A percentile compares a stretch with the other conserved stretches of the same genome.
These are phyloP conservation scores for Gortyna flavago DNA, from an alignment of 2,888 invertebrate genomes.

Conservation along the genomic window DNA sequence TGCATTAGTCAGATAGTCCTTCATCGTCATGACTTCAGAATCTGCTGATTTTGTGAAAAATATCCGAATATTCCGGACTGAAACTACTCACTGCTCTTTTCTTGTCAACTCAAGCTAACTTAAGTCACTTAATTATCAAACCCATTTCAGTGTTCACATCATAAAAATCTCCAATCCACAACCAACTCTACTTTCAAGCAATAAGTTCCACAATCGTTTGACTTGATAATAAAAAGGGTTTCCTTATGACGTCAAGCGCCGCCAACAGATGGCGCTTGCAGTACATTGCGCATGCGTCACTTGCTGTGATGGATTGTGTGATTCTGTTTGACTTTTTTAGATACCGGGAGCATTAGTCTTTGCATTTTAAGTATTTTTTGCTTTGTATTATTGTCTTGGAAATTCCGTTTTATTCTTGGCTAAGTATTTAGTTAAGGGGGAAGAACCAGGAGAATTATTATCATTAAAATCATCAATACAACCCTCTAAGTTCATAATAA, in stretches of 20 bases:
- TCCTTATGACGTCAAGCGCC: constrained; percentile 71
- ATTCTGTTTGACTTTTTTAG: constrained; percentile 73
- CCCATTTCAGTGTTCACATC: constrained; percentile 11
- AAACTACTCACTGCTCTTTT: constrained; percentile 33
- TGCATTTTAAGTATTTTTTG: neutral
- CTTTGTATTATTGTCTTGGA: constrained; percentile 7
- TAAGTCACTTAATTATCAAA: constrained; percentile 31
- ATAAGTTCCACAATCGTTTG: constrained; percentile 5
- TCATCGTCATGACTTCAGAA: neutral
- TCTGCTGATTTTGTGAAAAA: neutral
- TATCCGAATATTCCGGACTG: neutral
- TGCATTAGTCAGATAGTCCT: neutral
- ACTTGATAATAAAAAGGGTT: neutral
- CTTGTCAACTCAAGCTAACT: constrained; percentile 14
- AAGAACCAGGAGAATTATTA: neutral
- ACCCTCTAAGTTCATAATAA: too few relatives aligned
- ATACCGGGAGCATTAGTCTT: constrained; percentile 36
- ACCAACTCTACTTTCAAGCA: neutral
- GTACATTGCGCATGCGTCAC: constrained; percentile 71
- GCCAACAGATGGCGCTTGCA: constrained; percentile 79
- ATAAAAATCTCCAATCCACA: neutral
- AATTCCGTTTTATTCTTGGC: neutral
- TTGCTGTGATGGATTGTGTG: constrained; percentile 72
- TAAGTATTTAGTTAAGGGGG: neutral
- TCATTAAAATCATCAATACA: too few relatives aligned